Percentiles rank a stretch among this genome's conserved stretches.
These are phyloP conservation scores for Brachyistius frenatus DNA, from an alignment of 2,113 vertebrate species.

Conservation along the genomic window DNA sequence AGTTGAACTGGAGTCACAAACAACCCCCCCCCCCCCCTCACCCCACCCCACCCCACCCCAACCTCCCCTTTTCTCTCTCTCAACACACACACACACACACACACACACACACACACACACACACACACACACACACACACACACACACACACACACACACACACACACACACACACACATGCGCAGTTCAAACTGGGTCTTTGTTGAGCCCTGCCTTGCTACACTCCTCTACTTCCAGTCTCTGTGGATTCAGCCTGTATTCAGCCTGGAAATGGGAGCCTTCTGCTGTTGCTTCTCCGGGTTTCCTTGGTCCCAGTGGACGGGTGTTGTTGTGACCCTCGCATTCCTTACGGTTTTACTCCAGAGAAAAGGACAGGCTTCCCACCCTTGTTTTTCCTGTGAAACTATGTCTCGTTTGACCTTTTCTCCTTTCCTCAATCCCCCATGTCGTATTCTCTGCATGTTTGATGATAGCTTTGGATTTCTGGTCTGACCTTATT, in stretches of 20 bases:
- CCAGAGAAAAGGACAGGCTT: constrained; percentile 50
- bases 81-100: constrained; percentile 51
- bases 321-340: constrained; percentile 28
- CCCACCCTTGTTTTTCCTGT: constrained; percentile 37
- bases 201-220: constrained; percentile 32
- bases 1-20: constrained; percentile 74
- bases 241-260: constrained; percentile 35
- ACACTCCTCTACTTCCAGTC: constrained; percentile 31
- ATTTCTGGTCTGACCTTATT: background rate
- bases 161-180: constrained; percentile 28
- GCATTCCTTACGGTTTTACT: constrained; percentile 57
- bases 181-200: constrained; percentile 41
- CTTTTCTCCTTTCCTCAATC: background rate
- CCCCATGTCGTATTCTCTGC: background rate
- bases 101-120: constrained; percentile 43
- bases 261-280: constrained; percentile 45
- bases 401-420: constrained; percentile 17
- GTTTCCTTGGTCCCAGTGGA: constrained; percentile 46
- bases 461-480: constrained; percentile 6
- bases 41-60: constrained; percentile 23
- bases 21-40: constrained; percentile 39
- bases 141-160: constrained; percentile 38
- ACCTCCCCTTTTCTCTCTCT: constrained; percentile 33
- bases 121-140: constrained; percentile 29
- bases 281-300: constrained; percentile 9